Base-by-base conservation (phyloP, 1,140 invertebrate genomes). In the Belonocnema kinseyi region DNA sequence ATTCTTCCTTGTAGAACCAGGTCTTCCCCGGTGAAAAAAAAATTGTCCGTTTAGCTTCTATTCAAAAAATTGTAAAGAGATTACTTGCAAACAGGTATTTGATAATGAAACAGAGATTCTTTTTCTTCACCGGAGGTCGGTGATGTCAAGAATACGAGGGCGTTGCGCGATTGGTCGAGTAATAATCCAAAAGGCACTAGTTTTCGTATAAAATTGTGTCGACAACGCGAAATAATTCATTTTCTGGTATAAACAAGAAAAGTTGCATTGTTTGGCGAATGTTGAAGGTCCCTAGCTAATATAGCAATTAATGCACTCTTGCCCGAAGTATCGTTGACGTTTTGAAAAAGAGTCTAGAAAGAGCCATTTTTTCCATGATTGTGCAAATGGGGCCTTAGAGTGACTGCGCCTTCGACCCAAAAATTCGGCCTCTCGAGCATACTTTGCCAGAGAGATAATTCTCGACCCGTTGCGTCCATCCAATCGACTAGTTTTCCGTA, bases 401-500 rank as follows among this genome's bases (percentile, higher is more conserved):
- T 94, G 19, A 99, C 91, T 74, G 95, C 96, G 71, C 97, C 97
- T 91, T 99, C 97, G 11, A 99, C 97, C 98, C 98, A 99, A 87
- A 97, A 96, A 88, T 98, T 98, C 17, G 97, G 97, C 51, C 96
- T 92, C 82, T 98, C 96, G 83, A 98, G 90, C 97, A 99, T 99
- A 70, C 94, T 95, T 86, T 98, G 97, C 98, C 98, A 99, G 1
- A 99, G 91, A 0, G 95, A 94, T 14, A 97, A 92, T 92, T 99
- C 98, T 84, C 97, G 97, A 17, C 97, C 97, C 26, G 94, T 94
- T 53, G 97, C 96, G 91, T 99, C 97, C 97, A 98, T 98, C 97
- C 97, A 98, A 82, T 97, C 97, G 5, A 98, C 97, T 21, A 92
- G 89, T 83, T 96, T 95, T 3, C 96, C 97, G 89, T 96, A 95